These are phyloP conservation scores for Thysanoteuthis rhombus DNA, from an alignment of 2,888 invertebrate species.

Conservation along the genomic window DNA sequence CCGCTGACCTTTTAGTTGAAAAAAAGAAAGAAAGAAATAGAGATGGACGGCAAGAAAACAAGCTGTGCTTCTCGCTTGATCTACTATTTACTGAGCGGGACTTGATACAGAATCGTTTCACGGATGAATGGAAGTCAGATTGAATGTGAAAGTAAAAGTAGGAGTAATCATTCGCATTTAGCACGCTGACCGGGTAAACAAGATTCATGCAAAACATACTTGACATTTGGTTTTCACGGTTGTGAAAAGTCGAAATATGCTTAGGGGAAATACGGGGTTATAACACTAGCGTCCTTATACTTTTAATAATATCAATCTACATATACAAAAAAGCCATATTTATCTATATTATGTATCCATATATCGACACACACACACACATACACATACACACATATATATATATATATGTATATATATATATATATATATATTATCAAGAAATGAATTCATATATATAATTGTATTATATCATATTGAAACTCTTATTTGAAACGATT, in stretches of 20 bases:
- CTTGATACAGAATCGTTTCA: background rate
- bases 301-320: background rate
- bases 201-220: background rate
- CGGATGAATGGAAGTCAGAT: background rate
- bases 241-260: background rate
- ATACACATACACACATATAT: background rate
- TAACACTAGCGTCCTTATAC: background rate
- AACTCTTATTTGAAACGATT: too few species aligned
- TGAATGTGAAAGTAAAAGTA: background rate
- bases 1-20: background rate
- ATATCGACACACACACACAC: background rate
- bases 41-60: background rate
- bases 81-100: background rate
- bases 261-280: background rate
- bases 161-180: conserved; percentile 12
- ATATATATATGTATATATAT: too few species aligned
- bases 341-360: background rate
- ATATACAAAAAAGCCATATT: too few species aligned
- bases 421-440: too few species aligned
- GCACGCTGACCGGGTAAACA: background rate
- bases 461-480: too few species aligned
- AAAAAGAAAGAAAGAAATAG: background rate
- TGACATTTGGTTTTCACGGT: background rate
- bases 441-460: too few species aligned
- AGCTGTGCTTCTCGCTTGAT: background rate